A percentile compares a stretch with the other conserved stretches of the same genome.
Evolutionary conservation across 2,113 vertebrate genomes (phyloP).

Genomic region (Melanostigma gelatinosum): DNA sequence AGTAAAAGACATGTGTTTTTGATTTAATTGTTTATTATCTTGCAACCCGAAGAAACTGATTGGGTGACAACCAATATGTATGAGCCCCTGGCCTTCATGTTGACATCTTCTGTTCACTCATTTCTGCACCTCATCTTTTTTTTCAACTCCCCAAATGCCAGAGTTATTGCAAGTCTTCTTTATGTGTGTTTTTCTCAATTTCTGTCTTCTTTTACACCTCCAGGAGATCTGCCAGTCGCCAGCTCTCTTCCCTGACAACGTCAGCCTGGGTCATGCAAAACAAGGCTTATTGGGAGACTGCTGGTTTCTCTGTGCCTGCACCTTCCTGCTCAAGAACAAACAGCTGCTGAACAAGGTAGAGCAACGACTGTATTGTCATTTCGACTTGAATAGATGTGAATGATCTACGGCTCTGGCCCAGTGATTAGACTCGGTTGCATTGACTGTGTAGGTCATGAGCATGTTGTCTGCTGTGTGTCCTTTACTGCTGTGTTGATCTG

Average conservation of each 20-base stretch:
- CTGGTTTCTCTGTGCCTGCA: constrained; percentile 96
- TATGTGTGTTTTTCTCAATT: not conserved
- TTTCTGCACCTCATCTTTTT: not conserved
- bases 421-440: not conserved
- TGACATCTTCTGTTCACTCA: not conserved
- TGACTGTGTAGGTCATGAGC: not conserved
- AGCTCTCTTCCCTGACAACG: constrained; percentile 85
- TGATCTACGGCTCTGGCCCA: not conserved
- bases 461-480: not conserved
- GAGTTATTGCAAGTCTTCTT: not conserved
- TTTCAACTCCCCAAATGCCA: not conserved
- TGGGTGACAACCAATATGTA: not conserved
- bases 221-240: constrained; percentile 91
- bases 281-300: constrained; percentile 97
- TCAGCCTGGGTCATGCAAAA: constrained; percentile 86
- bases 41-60: not conserved
- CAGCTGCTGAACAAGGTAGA: constrained; percentile 89
- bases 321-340: constrained; percentile 88
- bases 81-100: not conserved
- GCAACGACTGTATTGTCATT: not conserved
- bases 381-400: not conserved
- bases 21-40: no score
- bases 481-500: not conserved
- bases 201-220: constrained; percentile 17
- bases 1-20: not conserved